These are phyloP conservation scores for Anastrepha obliqua DNA, from an alignment of 1,140 invertebrate species.

Conservation along the genomic window DNA sequence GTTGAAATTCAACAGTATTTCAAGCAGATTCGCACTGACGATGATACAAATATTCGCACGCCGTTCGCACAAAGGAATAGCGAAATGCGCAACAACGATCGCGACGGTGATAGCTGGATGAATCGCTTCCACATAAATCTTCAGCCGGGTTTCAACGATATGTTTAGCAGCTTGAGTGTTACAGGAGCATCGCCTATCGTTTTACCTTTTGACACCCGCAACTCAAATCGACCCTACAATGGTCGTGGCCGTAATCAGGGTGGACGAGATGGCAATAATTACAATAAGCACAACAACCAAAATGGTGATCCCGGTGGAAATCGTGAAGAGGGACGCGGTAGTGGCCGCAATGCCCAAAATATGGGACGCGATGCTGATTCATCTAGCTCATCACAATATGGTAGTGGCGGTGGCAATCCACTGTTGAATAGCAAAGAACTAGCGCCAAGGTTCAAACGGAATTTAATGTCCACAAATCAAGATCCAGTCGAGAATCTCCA, in stretches of 20 bases:
- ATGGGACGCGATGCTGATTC: constrained; percentile 64
- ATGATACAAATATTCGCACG: constrained; percentile 77
- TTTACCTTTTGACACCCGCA: constrained; percentile 62
- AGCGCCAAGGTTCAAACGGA: constrained; percentile 88
- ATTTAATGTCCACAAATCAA: constrained; percentile 77
- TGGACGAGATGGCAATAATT: constrained; percentile 67
- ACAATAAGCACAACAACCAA: constrained; percentile 78
- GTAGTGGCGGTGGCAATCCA: constrained; percentile 62
- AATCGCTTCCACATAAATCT: constrained; percentile 72
- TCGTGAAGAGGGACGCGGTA: constrained; percentile 66
- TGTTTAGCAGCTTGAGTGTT: constrained; percentile 72
- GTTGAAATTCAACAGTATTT: too few relatives aligned
- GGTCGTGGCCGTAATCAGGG: constrained; percentile 66
- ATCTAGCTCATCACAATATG: constrained; percentile 60
- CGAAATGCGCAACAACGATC: constrained; percentile 75
- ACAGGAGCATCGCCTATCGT: constrained; percentile 72
- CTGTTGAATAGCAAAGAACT: constrained; percentile 83
- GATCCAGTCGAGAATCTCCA: constrained; percentile 86
- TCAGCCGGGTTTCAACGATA: constrained; percentile 72
- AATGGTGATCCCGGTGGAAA: constrained; percentile 75
- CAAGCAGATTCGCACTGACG: constrained; percentile 84
- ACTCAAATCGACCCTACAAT: constrained; percentile 67
- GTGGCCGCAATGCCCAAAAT: constrained; percentile 61
- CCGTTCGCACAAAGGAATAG: constrained; percentile 71
- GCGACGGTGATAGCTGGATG: constrained; percentile 76